phyloP scores from a whole-genome alignment of 1,140 invertebrate genomes.

The Drosophila yakuba region DNA sequence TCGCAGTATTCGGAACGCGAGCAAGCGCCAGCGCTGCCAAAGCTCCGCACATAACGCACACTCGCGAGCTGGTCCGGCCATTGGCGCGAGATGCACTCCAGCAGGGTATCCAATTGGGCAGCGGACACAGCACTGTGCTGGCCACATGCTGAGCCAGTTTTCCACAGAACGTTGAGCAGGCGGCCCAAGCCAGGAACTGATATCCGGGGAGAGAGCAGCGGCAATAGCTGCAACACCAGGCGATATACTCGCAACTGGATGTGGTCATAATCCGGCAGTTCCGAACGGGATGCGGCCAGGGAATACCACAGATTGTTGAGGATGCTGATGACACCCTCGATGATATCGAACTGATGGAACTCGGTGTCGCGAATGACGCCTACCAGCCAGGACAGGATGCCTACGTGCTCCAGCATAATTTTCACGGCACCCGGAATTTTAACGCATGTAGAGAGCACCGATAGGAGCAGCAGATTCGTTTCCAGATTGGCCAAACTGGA shows the following conservation, averaged over 20 bases:
- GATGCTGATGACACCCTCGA: conserved; percentile 80
- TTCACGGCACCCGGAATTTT: conserved; percentile 87
- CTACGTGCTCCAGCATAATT: conserved; percentile 87
- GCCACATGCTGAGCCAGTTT: conserved; percentile 39
- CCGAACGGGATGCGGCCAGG: conserved; percentile 56
- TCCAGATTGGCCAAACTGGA: conserved; percentile 64
- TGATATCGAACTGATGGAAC: conserved; percentile 82
- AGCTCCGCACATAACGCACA: conserved; percentile 57
- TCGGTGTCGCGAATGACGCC: conserved; percentile 65
- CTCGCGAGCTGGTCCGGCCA: conserved; percentile 54
- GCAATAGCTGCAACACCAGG: conserved; percentile 61
- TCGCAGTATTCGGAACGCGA: conserved; percentile 60
- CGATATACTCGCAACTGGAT: conserved; percentile 59
- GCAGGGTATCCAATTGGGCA: conserved; percentile 52
- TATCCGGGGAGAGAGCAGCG: conserved; percentile 67
- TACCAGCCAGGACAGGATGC: conserved; percentile 88
- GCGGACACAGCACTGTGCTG: conserved; percentile 48
- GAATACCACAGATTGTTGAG: conserved; percentile 81
- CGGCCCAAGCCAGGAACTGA: conserved; percentile 55
- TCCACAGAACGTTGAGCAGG: conserved; percentile 74
- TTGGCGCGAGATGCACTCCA: conserved; percentile 63
- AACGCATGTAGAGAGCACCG: conserved; percentile 86
- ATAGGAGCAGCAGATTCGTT: conserved; percentile 86
- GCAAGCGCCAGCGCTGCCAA: conserved; percentile 59
- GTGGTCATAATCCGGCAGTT: conserved; percentile 57